A percentile compares a stretch with the other conserved stretches of the same genome.
These are phyloP conservation scores for Phrynocephalus forsythii DNA, from an alignment of 2,797 vertebrate genomes.

Conservation along the genomic window DNA sequence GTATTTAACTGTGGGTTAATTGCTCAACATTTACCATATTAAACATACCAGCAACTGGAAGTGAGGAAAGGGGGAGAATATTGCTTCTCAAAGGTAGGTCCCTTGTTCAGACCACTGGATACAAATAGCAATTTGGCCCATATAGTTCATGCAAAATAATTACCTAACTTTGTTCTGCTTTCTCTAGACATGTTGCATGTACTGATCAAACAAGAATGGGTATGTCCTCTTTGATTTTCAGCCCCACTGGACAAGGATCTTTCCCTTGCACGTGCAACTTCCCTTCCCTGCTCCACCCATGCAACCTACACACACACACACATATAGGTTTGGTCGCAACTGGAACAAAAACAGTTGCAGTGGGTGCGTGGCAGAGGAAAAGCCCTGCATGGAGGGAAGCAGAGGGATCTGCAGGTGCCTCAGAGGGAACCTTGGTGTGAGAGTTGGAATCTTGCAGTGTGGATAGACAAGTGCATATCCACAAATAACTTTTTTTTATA, in stretches of 20 bases:
- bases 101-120: not conserved
- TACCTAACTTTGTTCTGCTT: not conserved
- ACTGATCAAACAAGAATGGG: not conserved
- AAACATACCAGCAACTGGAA: not conserved
- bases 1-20: no score
- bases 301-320: no score
- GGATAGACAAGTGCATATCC: not conserved
- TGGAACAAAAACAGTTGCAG: no score
- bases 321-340: no score
- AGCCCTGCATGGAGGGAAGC: no score
- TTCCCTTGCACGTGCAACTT: no score
- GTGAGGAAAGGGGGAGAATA: no score
- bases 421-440: not conserved
- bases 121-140: not conserved
- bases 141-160: conserved; percentile 8
- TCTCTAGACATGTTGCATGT: not conserved
- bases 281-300: no score
- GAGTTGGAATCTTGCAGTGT: not conserved
- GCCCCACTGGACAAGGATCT: no score
- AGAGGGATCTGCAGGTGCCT: no score
- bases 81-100: not conserved
- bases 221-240: no score
- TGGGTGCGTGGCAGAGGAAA: no score
- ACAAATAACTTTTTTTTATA: not conserved
- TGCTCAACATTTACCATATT: not conserved